Evolutionary conservation across 2,888 invertebrate species (phyloP), one percentile per base, ranked within the genome.

Genomic region (Watsonalla cultraria): DNA sequence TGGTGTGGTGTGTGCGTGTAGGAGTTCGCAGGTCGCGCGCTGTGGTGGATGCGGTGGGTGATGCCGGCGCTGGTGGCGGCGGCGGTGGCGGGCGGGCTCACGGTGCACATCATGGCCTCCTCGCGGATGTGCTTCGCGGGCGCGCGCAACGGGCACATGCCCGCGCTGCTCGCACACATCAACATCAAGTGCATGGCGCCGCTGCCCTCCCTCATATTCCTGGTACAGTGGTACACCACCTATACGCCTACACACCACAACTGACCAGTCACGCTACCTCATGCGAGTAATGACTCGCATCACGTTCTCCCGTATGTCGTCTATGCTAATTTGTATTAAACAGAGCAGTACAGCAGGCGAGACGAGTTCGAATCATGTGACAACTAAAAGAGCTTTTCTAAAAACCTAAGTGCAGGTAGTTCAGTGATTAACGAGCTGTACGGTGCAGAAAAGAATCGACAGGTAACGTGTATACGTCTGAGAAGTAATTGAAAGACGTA

Each of bases 51-150:
- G 70, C 91, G 94, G 7, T 95, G 96, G 93, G 92, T 94, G 13
- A 97, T 99, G 93, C 98, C 98, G 0, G 84, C 97, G 6, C 94
- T 98, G 90, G 98, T 99, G 2, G 98, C 98, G 0, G 92, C 97
- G 54, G 98, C 98, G 0, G 96, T 97, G 2, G 94, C 98, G 74
- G 98, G 98, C 55, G 98, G 98, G 1, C 92, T 99, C 5, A 96
- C 97, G 58, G 98, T 98, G 53, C 98, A 98, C 75, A 96, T 99
- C 51, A 98, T 99, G 96, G 96, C 98, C 15, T 97, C 97, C 7
- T 97, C 98, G 2, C 93, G 97, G 60, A 95, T 97, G 94, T 95
- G 97, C 72, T 97, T 96, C 81, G 97, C 96, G 8, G 97, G 97
- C n/a, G 97, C 97, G 0, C 92, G 97, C 58, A 96, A 96, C 70